These are phyloP conservation scores for Nesoenas mayeri DNA, from an alignment of 2,113 vertebrate species.

Conservation along the genomic window DNA sequence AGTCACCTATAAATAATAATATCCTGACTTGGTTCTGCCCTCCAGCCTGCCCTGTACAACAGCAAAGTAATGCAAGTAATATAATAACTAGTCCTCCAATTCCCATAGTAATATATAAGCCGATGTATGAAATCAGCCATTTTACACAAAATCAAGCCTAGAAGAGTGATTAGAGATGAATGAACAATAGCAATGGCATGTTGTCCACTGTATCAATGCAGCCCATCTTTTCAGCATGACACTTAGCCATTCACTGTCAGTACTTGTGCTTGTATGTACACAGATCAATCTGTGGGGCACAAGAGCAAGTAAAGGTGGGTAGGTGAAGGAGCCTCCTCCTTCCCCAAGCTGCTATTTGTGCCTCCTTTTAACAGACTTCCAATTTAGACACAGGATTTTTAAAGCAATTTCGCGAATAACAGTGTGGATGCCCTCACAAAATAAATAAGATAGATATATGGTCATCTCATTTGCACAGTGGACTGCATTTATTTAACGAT, in stretches of 20 bases:
- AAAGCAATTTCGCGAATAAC: not conserved
- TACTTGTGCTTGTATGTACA: fast-evolving
- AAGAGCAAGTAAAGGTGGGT: not conserved
- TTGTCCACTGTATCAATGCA: not conserved
- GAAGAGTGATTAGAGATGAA: not conserved
- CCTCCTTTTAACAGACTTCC: not conserved
- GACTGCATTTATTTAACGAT: not conserved
- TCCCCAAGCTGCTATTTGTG: not conserved
- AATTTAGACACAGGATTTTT: not conserved
- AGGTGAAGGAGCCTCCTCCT: not conserved
- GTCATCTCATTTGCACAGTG: not conserved
- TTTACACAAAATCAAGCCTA: not conserved
- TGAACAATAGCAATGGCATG: not conserved
- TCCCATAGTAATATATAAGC: not conserved
- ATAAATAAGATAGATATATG: not conserved
- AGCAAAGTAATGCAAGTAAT: not conserved
- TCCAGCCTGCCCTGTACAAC: not conserved
- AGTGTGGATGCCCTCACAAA: not conserved
- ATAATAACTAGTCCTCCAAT: not conserved
- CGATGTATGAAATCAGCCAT: not conserved
- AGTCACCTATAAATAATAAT: not conserved
- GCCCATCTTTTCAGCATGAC: not conserved
- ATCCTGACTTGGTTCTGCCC: not conserved
- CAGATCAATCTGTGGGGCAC: not conserved
- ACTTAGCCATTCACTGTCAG: not conserved